Base-by-base conservation (phyloP, 2,113 vertebrate species). In the Nesoenas mayeri region DNA sequence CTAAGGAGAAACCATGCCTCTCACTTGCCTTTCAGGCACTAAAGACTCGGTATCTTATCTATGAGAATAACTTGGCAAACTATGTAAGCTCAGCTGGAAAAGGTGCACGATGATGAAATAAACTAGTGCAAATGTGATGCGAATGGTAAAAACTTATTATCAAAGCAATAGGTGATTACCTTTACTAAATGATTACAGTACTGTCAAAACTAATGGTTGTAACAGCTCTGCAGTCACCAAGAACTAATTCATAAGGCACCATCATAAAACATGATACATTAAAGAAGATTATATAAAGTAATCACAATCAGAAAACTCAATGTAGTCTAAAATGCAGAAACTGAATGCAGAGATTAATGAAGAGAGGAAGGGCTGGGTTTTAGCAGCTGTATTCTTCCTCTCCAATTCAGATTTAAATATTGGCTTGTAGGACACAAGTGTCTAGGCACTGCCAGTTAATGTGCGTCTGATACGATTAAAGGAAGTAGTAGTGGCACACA, bases 121-220 rank as follows among this genome's bases (percentile, higher is more conserved):
- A 89, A 54, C 20, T 15, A 71, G 31, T 69, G 44, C 67, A 90
- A 83, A 91, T 93, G 38, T 60, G 56, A 88, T 92, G 42, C 51
- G 66, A 85, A 62, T 34, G 60, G 66, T 79, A 95, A 96, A 97
- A 92, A 92, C n/a, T 48, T 36, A 92, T 34, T 47, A 78, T 53
- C 79, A 88, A 80, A 79, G 71, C 54, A 79, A n/a, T 3, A 15
- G 24, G 6, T 67, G 13, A 77, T 38, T 34, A 51, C 36, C 60
- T 87, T 97, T 93, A 53, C 53, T 81, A 74, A 77, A 60, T 3
- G 6, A 58, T 87, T 67, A n/a, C 42, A 44, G 29, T 32, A 31
- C 10, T 40, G 74, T 66, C 56, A 70, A 81, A 83, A 84, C 36
- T 47, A 73, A 83, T 40, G 24, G 42, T n/a, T 85, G 61, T 34